Percentiles rank a stretch among this genome's conserved stretches.
Conservation (phyloP, 1,140 invertebrate genomes). For the Palaemon carinicauda region DNA sequence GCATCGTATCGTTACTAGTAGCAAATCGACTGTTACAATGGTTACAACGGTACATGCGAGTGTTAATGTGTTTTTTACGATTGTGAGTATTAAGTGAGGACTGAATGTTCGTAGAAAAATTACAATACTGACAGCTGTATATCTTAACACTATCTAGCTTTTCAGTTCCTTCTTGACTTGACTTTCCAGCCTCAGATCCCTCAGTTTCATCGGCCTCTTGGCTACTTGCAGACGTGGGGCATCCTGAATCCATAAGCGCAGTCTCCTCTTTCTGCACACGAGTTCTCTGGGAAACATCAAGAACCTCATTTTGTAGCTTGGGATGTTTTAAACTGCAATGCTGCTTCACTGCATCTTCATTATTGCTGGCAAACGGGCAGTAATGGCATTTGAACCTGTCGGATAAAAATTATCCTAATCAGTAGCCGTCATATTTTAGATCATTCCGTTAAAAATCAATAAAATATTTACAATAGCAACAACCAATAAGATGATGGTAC, state of each 20-base stretch:
- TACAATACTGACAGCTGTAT: conserved; percentile 33
- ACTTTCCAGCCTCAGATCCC: too few species aligned
- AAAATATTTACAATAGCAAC: not conserved
- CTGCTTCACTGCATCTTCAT: conserved; percentile 47
- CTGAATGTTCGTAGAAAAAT: not conserved
- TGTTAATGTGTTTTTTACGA: conserved; percentile 45
- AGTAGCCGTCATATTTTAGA: not conserved
- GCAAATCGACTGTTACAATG: conserved; percentile 50
- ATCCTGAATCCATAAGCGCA: not conserved
- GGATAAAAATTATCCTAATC: not conserved
- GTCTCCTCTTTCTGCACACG: conserved; percentile 4
- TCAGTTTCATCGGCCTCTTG: not conserved
- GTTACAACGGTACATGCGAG: conserved; percentile 36
- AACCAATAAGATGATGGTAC: not conserved
- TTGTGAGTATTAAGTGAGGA: conserved; percentile 24
- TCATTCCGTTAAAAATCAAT: not conserved
- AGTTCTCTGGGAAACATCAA: conserved; percentile 25
- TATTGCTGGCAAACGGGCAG: conserved; percentile 52
- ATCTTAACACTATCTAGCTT: not conserved
- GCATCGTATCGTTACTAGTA: conserved; percentile 20
- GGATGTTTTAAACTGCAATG: conserved; percentile 42
- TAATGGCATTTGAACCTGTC: conserved; percentile 47
- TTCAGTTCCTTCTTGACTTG: too few species aligned
- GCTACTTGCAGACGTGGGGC: too few species aligned
- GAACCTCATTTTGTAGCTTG: conserved; percentile 32